A percentile compares a stretch with the other conserved stretches of the same genome.
Conservation (phyloP, 1,140 invertebrate species). For the Elysia chlorotica region DNA sequence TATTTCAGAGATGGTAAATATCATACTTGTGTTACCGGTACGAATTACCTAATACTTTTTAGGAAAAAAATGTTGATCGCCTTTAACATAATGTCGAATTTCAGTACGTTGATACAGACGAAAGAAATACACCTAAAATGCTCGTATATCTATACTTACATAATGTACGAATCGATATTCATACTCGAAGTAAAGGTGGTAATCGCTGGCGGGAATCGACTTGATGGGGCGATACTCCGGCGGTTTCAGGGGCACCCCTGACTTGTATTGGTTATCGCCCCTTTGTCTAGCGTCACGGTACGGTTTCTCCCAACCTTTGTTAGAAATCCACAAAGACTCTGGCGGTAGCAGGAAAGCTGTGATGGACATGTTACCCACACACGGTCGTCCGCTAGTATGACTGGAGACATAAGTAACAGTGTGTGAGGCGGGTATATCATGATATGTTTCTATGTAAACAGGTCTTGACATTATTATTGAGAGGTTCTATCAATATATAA, state of each 20-base stretch:
- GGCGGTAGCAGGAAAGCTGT: constrained; percentile 67
- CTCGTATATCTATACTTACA: no score
- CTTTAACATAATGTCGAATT: no score
- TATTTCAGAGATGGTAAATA: no score
- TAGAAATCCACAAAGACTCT: constrained; percentile 24
- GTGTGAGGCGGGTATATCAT: neutral
- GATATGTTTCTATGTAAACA: no score
- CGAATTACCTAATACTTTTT: no score
- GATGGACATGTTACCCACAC: constrained; percentile 81
- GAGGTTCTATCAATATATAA: no score
- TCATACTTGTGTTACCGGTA: no score
- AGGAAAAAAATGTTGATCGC: no score
- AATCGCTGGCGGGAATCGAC: constrained; percentile 26
- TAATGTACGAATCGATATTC: constrained; percentile 35
- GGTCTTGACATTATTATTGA: no score
- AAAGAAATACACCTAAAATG: no score
- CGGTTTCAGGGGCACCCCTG: constrained; percentile 1
- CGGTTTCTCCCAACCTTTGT: constrained; percentile 26
- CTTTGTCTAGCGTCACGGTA: constrained; percentile 6
- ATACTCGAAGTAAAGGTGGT: constrained; percentile 26
- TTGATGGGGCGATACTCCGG: constrained; percentile 15
- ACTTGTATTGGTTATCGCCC: neutral
- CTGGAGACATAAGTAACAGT: constrained; percentile 37
- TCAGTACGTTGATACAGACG: no score
- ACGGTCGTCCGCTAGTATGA: constrained; percentile 62